Evolutionary conservation across 1,140 invertebrate genomes (phyloP).

Genomic region (Drosophila serrata): DNA sequence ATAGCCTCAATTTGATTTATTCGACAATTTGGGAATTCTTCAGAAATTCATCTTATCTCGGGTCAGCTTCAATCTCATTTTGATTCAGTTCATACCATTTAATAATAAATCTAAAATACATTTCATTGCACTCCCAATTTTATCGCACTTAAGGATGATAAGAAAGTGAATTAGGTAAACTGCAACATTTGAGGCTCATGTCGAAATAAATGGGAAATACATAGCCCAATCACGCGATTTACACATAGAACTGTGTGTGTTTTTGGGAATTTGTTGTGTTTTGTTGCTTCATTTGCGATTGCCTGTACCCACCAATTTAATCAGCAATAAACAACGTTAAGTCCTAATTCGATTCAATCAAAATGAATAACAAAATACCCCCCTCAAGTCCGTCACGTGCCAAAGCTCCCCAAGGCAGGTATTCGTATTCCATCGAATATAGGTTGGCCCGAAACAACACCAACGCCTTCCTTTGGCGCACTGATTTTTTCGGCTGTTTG

Average conservation of each 20-base stretch:
- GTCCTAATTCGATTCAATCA: slow-evolving; percentile 83
- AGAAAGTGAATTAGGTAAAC: slow-evolving; percentile 51
- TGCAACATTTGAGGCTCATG: slow-evolving; percentile 40
- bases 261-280: slow-evolving; percentile 33
- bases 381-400: slow-evolving; percentile 30
- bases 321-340: slow-evolving; percentile 83
- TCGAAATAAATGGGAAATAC: slow-evolving; percentile 47
- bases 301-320: slow-evolving; percentile 78
- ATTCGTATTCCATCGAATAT: slow-evolving; percentile 64
- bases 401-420: slow-evolving; percentile 26
- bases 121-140: slow-evolving; percentile 12
- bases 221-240: slow-evolving; percentile 45
- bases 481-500: slow-evolving; percentile 43
- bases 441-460: slow-evolving; percentile 77
- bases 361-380: slow-evolving; percentile 77
- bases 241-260: slow-evolving; percentile 37
- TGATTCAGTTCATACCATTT: not conserved
- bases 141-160: slow-evolving; percentile 51
- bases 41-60: not conserved
- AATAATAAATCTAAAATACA: not conserved
- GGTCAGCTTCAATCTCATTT: no score
- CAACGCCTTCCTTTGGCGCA: slow-evolving; percentile 64
- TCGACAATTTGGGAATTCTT: not conserved
- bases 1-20: slow-evolving; percentile 14
- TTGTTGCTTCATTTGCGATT: slow-evolving; percentile 60